phyloP scores from a whole-genome alignment of 2,888 invertebrate genomes.

The Notodonta dromedarius region DNA sequence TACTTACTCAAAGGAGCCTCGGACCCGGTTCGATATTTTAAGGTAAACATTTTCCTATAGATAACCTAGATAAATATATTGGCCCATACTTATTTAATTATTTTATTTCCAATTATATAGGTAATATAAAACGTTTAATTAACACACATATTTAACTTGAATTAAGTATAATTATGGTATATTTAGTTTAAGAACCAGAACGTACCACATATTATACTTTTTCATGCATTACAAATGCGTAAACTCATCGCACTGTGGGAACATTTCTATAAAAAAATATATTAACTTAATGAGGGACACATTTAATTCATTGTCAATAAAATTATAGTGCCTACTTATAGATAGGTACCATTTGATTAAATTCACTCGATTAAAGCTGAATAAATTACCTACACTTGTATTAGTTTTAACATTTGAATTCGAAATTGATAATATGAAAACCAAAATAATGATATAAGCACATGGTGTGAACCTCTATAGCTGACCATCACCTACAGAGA shows the following conservation, averaged over 20 bases:
- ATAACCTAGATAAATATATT: too few relatives aligned
- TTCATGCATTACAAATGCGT: conserved; percentile 30
- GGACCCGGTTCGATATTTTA: too few relatives aligned
- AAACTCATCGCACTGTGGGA: conserved; percentile 59
- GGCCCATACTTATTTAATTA: too few relatives aligned
- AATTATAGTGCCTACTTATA: conserved; percentile 38
- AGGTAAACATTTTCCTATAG: too few relatives aligned
- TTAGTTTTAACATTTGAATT: conserved; percentile 52
- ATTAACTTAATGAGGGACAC: conserved; percentile 56
- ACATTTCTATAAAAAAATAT: conserved; percentile 57
- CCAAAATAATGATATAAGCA: conserved; percentile 47
- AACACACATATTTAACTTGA: too few relatives aligned
- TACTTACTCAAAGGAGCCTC: too few relatives aligned
- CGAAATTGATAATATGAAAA: conserved; percentile 53
- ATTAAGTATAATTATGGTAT: too few relatives aligned
- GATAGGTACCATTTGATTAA: conserved; percentile 57
- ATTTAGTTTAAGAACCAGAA: conserved; percentile 41
- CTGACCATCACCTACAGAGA: conserved; percentile 63
- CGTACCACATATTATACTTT: too few relatives aligned
- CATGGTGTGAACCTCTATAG: conserved; percentile 41
- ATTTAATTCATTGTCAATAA: conserved; percentile 59
- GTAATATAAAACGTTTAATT: too few relatives aligned
- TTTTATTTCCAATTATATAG: too few relatives aligned
- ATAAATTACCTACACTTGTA: conserved; percentile 58
- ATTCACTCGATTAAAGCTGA: conserved; percentile 63